These are phyloP conservation scores for Calyptomena viridis DNA, from an alignment of 2,113 vertebrate genomes.

Conservation along the genomic window DNA sequence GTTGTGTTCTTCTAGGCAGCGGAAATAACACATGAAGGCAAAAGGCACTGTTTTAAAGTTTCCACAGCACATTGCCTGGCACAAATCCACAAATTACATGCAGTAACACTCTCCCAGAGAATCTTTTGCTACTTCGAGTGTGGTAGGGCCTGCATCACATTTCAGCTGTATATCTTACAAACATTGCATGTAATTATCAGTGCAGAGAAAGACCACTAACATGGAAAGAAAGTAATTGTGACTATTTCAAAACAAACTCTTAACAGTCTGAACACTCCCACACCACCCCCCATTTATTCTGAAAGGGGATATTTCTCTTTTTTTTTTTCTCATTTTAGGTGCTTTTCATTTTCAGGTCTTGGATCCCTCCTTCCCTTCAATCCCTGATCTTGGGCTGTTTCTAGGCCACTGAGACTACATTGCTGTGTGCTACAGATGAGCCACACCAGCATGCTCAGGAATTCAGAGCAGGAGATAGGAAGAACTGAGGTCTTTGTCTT, in stretches of 20 bases:
- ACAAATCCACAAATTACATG: background rate
- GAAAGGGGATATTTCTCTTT: background rate
- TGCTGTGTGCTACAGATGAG: background rate
- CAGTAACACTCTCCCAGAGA: background rate
- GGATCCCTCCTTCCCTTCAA: background rate
- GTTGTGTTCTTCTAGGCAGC: constrained; percentile 12
- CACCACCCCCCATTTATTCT: rapidly evolving
- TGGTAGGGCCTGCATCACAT: background rate
- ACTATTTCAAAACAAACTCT: background rate
- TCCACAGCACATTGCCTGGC: background rate
- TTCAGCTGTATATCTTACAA: background rate
- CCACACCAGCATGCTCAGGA: background rate
- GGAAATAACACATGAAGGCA: constrained; percentile 35
- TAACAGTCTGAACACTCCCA: background rate
- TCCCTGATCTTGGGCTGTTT: background rate
- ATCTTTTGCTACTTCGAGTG: background rate
- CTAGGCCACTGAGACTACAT: background rate
- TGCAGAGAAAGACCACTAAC: background rate
- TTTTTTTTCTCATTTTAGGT: background rate
- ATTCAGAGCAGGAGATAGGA: background rate
- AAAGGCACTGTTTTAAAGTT: background rate
- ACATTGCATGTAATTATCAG: background rate
- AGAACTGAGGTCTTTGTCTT: background rate
- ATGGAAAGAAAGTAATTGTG: background rate
- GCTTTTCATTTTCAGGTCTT: background rate